Conservation (phyloP, 2,113 vertebrate genomes). For the Aegotheles bennettii region DNA sequence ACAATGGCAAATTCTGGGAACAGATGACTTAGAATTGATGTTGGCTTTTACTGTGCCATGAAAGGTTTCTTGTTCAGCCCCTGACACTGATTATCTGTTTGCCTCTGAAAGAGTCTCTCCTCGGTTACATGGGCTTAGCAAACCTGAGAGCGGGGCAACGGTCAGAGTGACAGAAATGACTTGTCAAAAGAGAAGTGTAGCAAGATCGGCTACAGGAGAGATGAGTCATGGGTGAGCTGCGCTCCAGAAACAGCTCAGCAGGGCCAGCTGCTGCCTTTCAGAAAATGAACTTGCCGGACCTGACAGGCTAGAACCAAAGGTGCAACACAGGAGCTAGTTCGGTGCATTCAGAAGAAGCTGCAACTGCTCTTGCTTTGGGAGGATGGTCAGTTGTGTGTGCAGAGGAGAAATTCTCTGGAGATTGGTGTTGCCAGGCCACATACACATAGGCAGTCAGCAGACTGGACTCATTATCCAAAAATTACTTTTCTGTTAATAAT, state of each 20-base stretch:
- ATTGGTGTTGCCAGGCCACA: not conserved
- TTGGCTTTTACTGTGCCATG: not conserved
- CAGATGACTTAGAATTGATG: not conserved
- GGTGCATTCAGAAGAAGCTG: not conserved
- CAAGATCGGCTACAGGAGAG: constrained; percentile 14
- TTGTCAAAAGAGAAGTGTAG: constrained; percentile 7
- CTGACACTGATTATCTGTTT: not conserved
- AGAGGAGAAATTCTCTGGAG: not conserved
- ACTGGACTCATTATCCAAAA: not conserved
- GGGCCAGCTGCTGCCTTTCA: constrained; percentile 33
- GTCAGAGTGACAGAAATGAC: constrained; percentile 55
- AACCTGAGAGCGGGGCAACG: constrained; percentile 66
- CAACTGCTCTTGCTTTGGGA: not conserved
- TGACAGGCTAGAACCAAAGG: fast-evolving
- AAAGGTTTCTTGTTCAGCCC: not conserved
- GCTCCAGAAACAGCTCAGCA: constrained; percentile 70
- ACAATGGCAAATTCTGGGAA: not conserved
- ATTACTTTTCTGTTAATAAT: not conserved
- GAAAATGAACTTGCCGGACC: not conserved
- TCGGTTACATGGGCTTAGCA: constrained; percentile 47
- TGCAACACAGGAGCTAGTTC: not conserved
- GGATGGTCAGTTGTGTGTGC: not conserved
- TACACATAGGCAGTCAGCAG: not conserved
- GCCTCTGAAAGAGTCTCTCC: not conserved
- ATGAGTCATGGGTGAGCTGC: constrained; percentile 56